Evolutionary conservation across 1,140 invertebrate species (phyloP), one percentile per base, ranked within the genome.

Genomic region (Caenorhabditis brenneri): DNA sequence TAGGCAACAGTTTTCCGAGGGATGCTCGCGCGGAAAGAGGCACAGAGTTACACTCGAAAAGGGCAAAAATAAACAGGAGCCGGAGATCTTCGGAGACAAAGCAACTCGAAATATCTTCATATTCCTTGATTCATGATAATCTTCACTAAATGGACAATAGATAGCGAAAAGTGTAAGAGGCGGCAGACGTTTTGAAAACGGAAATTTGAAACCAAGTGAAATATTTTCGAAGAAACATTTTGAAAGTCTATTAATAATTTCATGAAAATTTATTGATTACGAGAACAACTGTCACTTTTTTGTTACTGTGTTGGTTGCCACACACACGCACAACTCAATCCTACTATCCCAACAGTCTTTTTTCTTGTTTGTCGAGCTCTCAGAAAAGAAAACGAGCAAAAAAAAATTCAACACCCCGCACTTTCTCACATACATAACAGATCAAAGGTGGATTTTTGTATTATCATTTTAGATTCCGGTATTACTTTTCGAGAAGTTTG

Each of bases 11-110:
- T 16, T 42, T 6, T 31, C 22, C 0, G 3, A 24, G 65, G n/a
- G 29, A 65, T 19, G 16, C 15, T 65, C 60, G 31, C 31, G 22
- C 9, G 65, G n/a, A n/a, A 46, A n/a, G 65, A 74, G 33, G 46
- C 65, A 6, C 65, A 74, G 36, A 74, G 36, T 74, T 36, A 42
- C 65, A 42, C 36, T 5, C 5, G 36, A 74, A 42, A 74, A 24
- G 53, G 36, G 33, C 65, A 31, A 74, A 74, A 74, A 74, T 42
- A 74, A 46, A 74, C n/a, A 74, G 58, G 58, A 65, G 58, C 36
- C 65, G 65, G 65, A 74, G 65, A 74, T 74, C 33, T 74, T 74
- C 65, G n/a, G 36, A 74, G 36, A 74, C 65, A 74, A 74, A 24
- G 65, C 36, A 74, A 74, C 65, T 74, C 65, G 65, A 74, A 46